Base-by-base conservation (phyloP, 2,888 invertebrate genomes). In the Xanthostigma xanthostigma region DNA sequence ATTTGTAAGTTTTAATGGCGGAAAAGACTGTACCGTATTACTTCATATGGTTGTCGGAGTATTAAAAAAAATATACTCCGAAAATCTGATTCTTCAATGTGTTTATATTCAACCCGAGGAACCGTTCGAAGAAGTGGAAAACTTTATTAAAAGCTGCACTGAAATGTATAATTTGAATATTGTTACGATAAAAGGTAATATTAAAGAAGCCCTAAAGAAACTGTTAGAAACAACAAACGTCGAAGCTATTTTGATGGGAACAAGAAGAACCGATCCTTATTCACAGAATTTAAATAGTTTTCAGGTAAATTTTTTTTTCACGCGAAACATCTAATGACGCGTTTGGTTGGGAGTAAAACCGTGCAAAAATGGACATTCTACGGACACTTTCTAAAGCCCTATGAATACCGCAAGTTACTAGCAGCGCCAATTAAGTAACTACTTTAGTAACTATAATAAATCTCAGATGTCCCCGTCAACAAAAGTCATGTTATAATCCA, bases 1-100 rank as follows among this genome's bases (percentile, higher is more conserved):
- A 12, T 91, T 92, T 59, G 63, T 98, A 35, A 87, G 93, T 33
- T 98, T 97, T 67, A 98, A 98, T 64, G 98, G 98, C 4, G 98
- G 98, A 2, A 98, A 98, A 71, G 98, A 98, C 69, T 97, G 97
- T 63, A 96, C 96, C 0, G 91, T 85, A 0, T 72, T 97, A 11
- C 70, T 98, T 37, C 85, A 91, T 64, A 64, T 92, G 53, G 67
- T 73, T 10, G 66, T 75, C 54, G 69, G 74, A 2, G 70, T 78
- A 10, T 59, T 74, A 27, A 59, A 59, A 46, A 57, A 53, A 59
- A 63, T 60, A 42, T 65, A 62, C 55, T 46, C 60, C 13, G 59
- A 57, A 50, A 56, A 54, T 6, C 45, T 53, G 9, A 60, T 58
- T 51, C 67, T 85, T 2, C 72, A 80, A 58, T 80, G 86, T 38